phyloP scores from a whole-genome alignment of 2,797 vertebrate species.

The Nasua narica region DNA sequence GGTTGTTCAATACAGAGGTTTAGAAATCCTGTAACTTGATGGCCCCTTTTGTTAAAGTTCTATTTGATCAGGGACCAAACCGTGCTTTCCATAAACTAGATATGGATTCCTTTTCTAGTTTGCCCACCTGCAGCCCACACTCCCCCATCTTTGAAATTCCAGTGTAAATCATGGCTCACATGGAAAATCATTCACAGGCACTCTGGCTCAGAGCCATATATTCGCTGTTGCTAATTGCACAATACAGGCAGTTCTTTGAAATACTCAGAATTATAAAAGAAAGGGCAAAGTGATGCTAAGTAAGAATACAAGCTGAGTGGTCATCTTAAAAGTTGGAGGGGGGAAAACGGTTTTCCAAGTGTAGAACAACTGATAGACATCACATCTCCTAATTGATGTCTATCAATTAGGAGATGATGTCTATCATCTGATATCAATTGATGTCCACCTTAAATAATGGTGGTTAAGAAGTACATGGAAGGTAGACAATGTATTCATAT shows the following conservation, averaged over 20 bases:
- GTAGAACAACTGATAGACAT: background rate
- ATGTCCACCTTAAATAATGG: no score
- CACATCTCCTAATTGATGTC: background rate
- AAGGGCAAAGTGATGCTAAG: background rate
- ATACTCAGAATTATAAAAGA: background rate
- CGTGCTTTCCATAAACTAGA: background rate
- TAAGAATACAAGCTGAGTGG: background rate
- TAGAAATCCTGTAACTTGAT: background rate
- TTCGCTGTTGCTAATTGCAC: background rate
- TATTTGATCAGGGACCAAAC: background rate
- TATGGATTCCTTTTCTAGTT: background rate
- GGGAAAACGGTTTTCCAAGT: background rate
- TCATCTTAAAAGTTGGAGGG: background rate
- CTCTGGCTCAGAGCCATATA: background rate
- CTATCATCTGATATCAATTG: no score
- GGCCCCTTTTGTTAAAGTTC: background rate
- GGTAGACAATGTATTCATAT: background rate
- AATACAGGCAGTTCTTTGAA: background rate
- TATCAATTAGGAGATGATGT: no score
- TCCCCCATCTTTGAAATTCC: background rate
- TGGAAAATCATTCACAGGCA: background rate
- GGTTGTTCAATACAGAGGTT: background rate
- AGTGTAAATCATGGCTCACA: background rate
- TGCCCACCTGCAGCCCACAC: accelerated
- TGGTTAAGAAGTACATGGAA: background rate